Evolutionary conservation across 64 coral and sea anemone genomes (phyloP).

Genomic region (Actinia tenebrosa): DNA sequence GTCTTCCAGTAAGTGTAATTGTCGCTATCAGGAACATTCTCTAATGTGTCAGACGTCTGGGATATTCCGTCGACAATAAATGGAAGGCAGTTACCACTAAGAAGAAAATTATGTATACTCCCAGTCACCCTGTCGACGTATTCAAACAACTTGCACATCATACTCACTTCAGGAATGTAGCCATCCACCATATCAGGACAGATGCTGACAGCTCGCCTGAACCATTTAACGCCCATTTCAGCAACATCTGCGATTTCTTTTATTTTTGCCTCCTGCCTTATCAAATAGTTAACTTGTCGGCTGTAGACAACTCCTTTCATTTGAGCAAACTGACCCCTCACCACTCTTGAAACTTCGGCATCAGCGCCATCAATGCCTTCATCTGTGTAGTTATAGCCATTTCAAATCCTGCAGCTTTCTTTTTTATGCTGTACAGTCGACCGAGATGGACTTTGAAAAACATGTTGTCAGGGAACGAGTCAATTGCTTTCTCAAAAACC

Average conservation of each 20-base stretch:
- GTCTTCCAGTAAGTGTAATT: constrained; percentile 44
- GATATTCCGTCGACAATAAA: constrained; percentile 57
- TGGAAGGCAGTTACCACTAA: neutral
- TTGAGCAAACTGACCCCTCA: constrained; percentile 55
- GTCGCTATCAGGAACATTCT: constrained; percentile 58
- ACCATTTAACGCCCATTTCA: constrained; percentile 45
- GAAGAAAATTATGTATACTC: constrained; percentile 22
- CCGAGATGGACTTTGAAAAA: constrained; percentile 69
- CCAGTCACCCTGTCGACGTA: constrained; percentile 34
- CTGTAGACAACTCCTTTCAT: constrained; percentile 84
- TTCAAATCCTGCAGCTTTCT: constrained; percentile 37
- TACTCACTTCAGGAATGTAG: constrained; percentile 65
- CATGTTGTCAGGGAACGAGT: constrained; percentile 45
- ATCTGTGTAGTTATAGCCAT: constrained; percentile 50
- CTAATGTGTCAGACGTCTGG: constrained; percentile 27
- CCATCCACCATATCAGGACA: constrained; percentile 42
- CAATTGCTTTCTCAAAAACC: constrained; percentile 64
- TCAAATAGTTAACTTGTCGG: constrained; percentile 37
- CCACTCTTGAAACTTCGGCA: neutral
- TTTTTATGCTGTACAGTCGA: constrained; percentile 53
- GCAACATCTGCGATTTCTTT: constrained; percentile 18
- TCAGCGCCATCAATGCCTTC: constrained; percentile 37
- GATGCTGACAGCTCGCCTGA: constrained; percentile 48
- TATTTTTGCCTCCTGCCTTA: neutral
- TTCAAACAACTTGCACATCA: constrained; percentile 61